phyloP scores from a whole-genome alignment of 2,888 invertebrate genomes.

The Micoletzkya japonica region DNA sequence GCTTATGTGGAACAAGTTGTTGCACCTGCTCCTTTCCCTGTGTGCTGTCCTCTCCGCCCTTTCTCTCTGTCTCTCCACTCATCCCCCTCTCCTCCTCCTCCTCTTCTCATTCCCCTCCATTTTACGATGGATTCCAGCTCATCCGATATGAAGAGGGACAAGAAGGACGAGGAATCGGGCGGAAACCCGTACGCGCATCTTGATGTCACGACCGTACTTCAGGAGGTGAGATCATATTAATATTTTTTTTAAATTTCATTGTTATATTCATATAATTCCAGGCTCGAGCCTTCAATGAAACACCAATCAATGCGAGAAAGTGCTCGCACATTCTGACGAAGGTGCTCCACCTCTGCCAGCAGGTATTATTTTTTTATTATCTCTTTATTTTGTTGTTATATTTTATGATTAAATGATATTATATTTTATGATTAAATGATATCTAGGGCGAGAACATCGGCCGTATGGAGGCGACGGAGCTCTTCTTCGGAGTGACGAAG shows the following conservation, averaged over 20 bases:
- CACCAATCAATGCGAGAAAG: constrained; percentile 93
- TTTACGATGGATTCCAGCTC: constrained; percentile 12
- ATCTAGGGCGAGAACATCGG: constrained; percentile 77
- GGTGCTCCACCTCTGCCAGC: constrained; percentile 90
- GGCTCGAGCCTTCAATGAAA: constrained; percentile 94
- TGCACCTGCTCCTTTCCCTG: too few species aligned
- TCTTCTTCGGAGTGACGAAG: constrained; percentile 99
- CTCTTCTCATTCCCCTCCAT: too few species aligned
- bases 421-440: constrained; percentile 67
- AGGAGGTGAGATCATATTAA: constrained; percentile 74
- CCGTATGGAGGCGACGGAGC: constrained; percentile 93
- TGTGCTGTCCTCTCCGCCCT: constrained; percentile 22
- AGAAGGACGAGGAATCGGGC: constrained; percentile 69
- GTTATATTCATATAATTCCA: constrained; percentile 47
- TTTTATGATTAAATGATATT: not conserved
- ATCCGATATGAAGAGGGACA: constrained; percentile 60
- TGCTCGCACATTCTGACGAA: constrained; percentile 94
- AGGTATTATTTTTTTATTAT: constrained; percentile 68
- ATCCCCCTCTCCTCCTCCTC: too few species aligned
- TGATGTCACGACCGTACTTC: constrained; percentile 93
- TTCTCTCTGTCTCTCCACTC: constrained; percentile 3
- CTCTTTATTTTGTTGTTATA: not conserved
- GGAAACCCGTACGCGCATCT: constrained; percentile 86
- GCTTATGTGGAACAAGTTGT: constrained; percentile 20
- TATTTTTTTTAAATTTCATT: not conserved